Evolutionary conservation across 2,888 invertebrate genomes (phyloP), one percentile per base, ranked within the genome.

Genomic region (Bombylius discolor): DNA sequence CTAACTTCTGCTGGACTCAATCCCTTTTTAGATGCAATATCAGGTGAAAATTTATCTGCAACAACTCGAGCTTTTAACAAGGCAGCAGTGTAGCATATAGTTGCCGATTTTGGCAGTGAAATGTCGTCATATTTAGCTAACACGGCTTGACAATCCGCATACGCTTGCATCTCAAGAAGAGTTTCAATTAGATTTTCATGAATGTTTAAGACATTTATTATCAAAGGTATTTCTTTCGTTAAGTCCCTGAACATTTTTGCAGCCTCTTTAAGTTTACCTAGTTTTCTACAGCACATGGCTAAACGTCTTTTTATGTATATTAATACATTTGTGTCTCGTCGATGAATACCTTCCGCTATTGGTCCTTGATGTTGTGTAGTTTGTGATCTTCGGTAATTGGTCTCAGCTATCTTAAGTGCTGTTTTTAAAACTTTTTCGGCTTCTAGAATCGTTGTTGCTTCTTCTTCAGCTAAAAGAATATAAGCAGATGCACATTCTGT

Each of bases 111-210:
- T 53, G 96, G 94, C 68, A 92, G 76, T 64, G 88, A 90, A 63
- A 92, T 91, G 73, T 97, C 97, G 73, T 95, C 97, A 73, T 92
- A 75, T 75, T 91, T 90, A 23, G 92, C 90, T 60, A 94, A 75
- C 23, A 94, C 88, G 45, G 91, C 90, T 74, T 94, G 94, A 50
- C 93, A 97, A 77, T 98, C 98, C 5, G 94, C 92, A 72, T 95
- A 98, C 1, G 92, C 91, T 73, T 95, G 94, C 83, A 94, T 89
- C 76, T 97, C 97, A 56, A 98, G 77, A 63, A 97, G 77, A 55
- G 89, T 89, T 78, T 98, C 98, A 64, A 98, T 91, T 62, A 98
- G 80, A 77, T 97, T 97, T 78, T 98, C 98, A 69, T 94, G 94
- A 63, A 95, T 89, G 70, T 92, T 89, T 60, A 96, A 80, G 60